Conservation (phyloP, 2,888 invertebrate genomes). For the Eilema depressum region DNA sequence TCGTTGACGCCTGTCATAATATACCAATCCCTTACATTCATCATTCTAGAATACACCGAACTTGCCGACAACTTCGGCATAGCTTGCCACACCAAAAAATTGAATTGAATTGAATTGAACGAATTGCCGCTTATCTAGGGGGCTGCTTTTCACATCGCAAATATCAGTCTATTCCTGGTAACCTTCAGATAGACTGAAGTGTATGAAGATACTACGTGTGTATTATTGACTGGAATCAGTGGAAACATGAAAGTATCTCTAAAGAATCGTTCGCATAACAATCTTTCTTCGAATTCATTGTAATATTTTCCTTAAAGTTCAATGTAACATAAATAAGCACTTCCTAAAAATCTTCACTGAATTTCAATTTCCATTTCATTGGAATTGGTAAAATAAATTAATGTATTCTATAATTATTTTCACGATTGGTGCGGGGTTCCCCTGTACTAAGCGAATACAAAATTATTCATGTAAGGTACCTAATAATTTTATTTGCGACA, state of each 20-base stretch:
- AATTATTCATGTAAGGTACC: background rate
- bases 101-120: no score
- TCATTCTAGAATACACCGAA: no score
- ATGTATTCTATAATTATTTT: constrained; percentile 1
- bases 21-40: no score
- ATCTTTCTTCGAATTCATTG: background rate
- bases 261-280: background rate
- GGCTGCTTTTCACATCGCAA: background rate
- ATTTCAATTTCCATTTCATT: constrained; percentile 1
- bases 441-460: background rate
- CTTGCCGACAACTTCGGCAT: no score
- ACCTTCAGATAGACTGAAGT: background rate
- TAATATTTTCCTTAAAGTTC: background rate
- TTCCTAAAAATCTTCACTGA: background rate
- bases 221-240: background rate
- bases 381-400: background rate
- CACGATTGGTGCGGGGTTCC: background rate
- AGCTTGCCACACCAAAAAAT: no score
- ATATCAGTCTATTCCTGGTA: background rate
- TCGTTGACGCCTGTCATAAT: no score
- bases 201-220: background rate
- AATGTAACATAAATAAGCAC: background rate
- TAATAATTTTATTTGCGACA: no score
- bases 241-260: background rate
- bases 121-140: no score